A percentile compares a stretch with the other conserved stretches of the same genome.
Conservation (phyloP, 2,113 vertebrate genomes). For the Passerina amoena region DNA sequence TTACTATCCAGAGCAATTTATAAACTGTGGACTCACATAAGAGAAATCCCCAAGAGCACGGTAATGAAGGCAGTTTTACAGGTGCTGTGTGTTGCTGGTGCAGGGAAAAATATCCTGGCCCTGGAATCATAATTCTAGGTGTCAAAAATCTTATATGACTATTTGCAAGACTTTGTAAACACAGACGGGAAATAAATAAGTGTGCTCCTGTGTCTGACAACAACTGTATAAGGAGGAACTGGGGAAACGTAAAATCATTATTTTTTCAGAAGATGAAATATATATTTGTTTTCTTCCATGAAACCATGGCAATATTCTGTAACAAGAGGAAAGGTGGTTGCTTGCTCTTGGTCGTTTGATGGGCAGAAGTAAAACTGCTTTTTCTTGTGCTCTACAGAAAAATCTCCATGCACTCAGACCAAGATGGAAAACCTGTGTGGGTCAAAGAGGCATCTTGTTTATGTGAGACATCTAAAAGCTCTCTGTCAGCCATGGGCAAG, state of each 20-base stretch:
- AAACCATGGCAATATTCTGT: background rate
- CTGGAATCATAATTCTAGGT: background rate
- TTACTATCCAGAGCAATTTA: background rate
- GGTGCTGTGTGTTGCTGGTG: background rate
- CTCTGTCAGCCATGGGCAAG: background rate
- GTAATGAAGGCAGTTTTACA: background rate
- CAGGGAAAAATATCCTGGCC: background rate
- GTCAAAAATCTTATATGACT: background rate
- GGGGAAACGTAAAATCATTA: background rate
- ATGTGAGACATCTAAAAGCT: background rate
- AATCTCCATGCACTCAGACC: background rate
- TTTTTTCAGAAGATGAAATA: background rate
- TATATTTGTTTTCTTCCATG: constrained; percentile 1
- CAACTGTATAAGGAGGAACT: background rate
- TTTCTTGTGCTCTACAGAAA: background rate
- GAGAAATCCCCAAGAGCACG: background rate
- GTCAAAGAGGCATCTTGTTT: background rate
- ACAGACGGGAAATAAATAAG: background rate
- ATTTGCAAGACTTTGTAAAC: background rate
- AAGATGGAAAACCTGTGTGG: background rate
- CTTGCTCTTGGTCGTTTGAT: background rate
- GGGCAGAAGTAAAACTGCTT: background rate
- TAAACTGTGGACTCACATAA: background rate
- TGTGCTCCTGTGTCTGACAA: background rate
- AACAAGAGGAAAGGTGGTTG: background rate